Evolutionary conservation across 2,113 vertebrate species (phyloP), one percentile per base, ranked within the genome.

Genomic region (Odocoileus virginianus): DNA sequence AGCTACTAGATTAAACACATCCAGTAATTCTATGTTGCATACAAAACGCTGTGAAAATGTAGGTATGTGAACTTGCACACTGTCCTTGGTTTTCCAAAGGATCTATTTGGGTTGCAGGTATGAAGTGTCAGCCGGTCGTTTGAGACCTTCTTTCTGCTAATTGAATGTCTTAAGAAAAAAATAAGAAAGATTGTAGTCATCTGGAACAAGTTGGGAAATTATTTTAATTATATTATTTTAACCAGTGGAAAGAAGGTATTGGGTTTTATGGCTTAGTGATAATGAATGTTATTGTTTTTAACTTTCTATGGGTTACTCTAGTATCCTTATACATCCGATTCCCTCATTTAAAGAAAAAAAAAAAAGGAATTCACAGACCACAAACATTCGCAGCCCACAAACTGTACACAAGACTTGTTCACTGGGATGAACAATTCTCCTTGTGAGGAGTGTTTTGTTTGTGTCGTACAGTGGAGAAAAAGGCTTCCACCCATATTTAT

Each of bases 41-140:
- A 97, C 64, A 27, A 94, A 91, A 97, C 91, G 60, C 94, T 97
- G 21, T 50, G 97, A 93, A 97, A 96, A 96, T 92, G 50, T 50
- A 96, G 95, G 71, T 61, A 33, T 27, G 12, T 93, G 92, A 97
- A 98, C 91, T 89, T 95, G 83, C 85, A 94, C 7, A 17, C n/a
- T 95, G 50, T 93, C 96, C 97, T 98, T 98, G 89, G 67, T 97
- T 98, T 94, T 96, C 81, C 96, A 91, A 95, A 98, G 87, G n/a
- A 96, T 55, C 50, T 96, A 90, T 93, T 92, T 95, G 60, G 84
- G 45, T 71, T 97, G 50, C 91, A 78, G 90, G 25, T 97, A 87
- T 94, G 55, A 82, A 57, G 21, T 96, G 76, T 97, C 82, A 92
- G 33, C 84, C 97, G 40, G 28, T 71, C 94, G 28, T 92, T 58